Percentiles rank a stretch among this genome's conserved stretches.
Conservation (phyloP, 2,888 invertebrate species). For the Amorpha juglandis region DNA sequence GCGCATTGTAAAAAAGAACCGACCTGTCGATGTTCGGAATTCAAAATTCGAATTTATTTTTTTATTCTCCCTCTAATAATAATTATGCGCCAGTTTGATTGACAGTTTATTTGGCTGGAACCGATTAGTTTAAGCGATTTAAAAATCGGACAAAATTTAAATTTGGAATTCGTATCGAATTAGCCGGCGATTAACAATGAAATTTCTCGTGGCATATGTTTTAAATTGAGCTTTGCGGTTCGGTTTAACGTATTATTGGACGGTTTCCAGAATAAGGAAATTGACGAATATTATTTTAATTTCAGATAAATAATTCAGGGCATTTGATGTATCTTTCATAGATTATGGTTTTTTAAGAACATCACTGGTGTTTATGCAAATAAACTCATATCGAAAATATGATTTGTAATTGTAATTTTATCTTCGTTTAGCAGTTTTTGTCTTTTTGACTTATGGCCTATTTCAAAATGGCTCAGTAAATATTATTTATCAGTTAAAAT, state of each 20-base stretch:
- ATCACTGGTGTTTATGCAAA: not conserved
- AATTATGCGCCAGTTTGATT: slow-evolving; percentile 59
- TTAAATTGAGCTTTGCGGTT: slow-evolving; percentile 54
- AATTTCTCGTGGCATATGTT: slow-evolving; percentile 80
- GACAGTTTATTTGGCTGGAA: slow-evolving; percentile 58
- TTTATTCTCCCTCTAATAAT: slow-evolving; percentile 33
- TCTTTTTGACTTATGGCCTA: no score
- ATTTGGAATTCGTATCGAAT: slow-evolving; percentile 71
- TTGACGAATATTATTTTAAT: slow-evolving; percentile 20
- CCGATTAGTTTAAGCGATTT: slow-evolving; percentile 21
- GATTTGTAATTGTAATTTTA: no score
- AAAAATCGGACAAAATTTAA: slow-evolving; percentile 45
- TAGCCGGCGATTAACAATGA: slow-evolving; percentile 77
- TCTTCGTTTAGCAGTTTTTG: no score
- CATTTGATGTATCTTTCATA: not conserved
- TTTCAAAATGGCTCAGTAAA: no score
- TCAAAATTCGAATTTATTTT: slow-evolving; percentile 27
- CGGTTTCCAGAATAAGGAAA: slow-evolving; percentile 19
- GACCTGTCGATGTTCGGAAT: slow-evolving; percentile 59
- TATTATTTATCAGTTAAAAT: no score
- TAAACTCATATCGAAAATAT: not conserved
- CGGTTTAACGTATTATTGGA: slow-evolving; percentile 9
- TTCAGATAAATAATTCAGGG: not conserved
- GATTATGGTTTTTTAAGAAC: not conserved
- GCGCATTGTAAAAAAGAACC: slow-evolving; percentile 40